Base-by-base conservation (phyloP, 1,140 invertebrate species). In the Acromyrmex heyeri region DNA sequence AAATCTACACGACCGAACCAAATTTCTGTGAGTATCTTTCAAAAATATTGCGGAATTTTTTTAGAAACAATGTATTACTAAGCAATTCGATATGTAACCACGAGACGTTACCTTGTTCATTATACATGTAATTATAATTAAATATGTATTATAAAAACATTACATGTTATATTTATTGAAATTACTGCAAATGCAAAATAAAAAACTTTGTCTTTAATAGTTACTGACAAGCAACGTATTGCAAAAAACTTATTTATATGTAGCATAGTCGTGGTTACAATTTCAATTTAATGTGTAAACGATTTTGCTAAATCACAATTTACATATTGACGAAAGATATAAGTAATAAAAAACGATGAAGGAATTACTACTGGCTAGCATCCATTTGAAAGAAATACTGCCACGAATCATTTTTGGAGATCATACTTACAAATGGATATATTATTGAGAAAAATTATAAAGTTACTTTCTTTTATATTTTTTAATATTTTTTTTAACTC, bases 221-320 rank as follows among this genome's bases (percentile, higher is more conserved):
- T 55, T 72, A 83, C 24, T 79, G 57, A 81, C 1, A 50, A 69
- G 18, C 30, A 86, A 21, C 73, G 44, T 62, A 73, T 44, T 44
- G 10, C 7, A 65, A 82, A 65, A 78, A 59, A 57, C 27, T 67
- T 38, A 34, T 59, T 24, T 34, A 27, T 82, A 21, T n/a, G 65
- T 50, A 86, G 34, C 50, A 82, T 65, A n/a, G 30, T 34, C 57
- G 79, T 87, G 90, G 81, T 89, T 87, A 78, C 75, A 86, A 89
- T 75, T 88, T 16, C 27, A 77, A 12, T 76, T 65, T 88, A 44
- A 81, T 59, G 21, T 79, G 69, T 53, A 86, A 78, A 83, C 62
- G 55, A 90, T 91, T 91, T 88, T 55, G 75, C 75, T 53, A 81
- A 90, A 88, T 88, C 75, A 90, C 87, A 88, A 86, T 88, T 78